Evolutionary conservation across 2,797 vertebrate genomes (phyloP).

Genomic region (Myotis myotis): DNA sequence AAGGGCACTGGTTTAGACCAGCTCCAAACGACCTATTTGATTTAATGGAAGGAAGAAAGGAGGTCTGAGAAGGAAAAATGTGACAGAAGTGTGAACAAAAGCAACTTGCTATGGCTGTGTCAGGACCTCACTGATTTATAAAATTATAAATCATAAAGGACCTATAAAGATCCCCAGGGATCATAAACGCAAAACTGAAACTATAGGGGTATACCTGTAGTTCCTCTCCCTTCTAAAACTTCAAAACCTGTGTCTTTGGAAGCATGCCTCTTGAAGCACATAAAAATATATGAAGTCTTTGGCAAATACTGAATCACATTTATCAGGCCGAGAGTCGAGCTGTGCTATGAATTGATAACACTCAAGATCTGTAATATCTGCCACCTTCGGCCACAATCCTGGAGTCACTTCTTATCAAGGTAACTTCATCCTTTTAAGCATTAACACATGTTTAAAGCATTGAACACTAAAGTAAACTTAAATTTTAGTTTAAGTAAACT

Average conservation of each 20-base stretch:
- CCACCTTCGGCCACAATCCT: background rate
- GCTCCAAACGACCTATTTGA: background rate
- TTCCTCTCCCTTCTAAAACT: background rate
- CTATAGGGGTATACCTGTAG: background rate
- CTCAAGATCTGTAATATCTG: background rate
- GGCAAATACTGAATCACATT: background rate
- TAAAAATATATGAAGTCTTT: background rate
- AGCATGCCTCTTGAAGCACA: background rate
- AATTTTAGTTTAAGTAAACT: no score
- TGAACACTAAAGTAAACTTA: background rate
- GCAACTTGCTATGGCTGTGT: background rate
- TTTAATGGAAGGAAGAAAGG: background rate
- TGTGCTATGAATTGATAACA: background rate
- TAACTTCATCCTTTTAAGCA: background rate
- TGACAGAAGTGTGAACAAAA: background rate
- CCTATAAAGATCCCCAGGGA: background rate
- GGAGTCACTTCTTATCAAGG: background rate
- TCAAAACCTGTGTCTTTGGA: background rate
- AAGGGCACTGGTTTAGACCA: background rate
- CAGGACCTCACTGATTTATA: background rate
- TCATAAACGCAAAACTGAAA: background rate
- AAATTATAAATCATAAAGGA: background rate
- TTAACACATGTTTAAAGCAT: background rate
- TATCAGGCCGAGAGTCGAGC: background rate
- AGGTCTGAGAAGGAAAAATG: background rate